phyloP scores from a whole-genome alignment of 2,113 vertebrate genomes.

The Garra rufa region DNA sequence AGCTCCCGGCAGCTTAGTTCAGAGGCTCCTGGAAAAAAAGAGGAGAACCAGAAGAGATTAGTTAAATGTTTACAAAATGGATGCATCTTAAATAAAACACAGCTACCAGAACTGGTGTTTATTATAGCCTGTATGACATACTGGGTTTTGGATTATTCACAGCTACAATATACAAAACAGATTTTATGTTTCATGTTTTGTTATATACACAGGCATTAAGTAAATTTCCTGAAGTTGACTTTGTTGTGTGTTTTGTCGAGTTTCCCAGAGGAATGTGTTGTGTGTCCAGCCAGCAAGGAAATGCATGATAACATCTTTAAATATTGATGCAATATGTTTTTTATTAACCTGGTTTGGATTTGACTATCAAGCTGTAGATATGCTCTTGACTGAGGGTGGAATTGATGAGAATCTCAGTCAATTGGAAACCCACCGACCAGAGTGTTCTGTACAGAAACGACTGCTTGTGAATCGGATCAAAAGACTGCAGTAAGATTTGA shows the following conservation, averaged over 20 bases:
- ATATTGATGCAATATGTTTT: not conserved
- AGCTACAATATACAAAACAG: not conserved
- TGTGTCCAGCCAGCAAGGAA: conserved; percentile 10
- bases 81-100: conserved; percentile 28
- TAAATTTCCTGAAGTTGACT: not conserved
- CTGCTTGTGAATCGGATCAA: not conserved
- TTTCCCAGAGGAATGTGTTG: not conserved
- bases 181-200: conserved; percentile 1
- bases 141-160: not conserved
- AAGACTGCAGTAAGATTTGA: not conserved
- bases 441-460: no score
- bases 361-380: not conserved
- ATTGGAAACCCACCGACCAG: conserved; percentile 14
- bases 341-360: not conserved
- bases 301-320: not conserved
- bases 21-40: conserved; percentile 74
- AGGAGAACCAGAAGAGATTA: conserved; percentile 20
- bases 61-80: conserved; percentile 17
- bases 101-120: conserved; percentile 3
- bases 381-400: no score
- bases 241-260: conserved; percentile 5
- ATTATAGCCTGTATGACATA: not conserved
- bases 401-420: not conserved
- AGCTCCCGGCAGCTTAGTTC: conserved; percentile 91
- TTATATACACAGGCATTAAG: not conserved